Percentiles rank a stretch among this genome's conserved stretches.
Conservation (phyloP, 2,888 invertebrate genomes). For the Fissipunctia ypsillon region DNA sequence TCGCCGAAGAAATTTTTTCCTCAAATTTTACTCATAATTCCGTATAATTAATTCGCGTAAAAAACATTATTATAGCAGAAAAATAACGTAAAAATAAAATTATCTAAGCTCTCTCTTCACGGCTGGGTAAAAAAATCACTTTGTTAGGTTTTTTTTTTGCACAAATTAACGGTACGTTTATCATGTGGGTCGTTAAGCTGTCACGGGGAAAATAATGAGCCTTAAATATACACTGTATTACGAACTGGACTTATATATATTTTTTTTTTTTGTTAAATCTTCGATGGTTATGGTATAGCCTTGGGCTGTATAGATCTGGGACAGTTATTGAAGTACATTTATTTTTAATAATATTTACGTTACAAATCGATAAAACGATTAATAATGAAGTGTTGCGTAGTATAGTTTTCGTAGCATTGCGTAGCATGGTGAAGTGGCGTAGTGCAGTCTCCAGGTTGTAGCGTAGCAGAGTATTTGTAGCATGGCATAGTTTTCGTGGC, state of each 20-base stretch:
- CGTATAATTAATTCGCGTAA: slow-evolving; percentile 39
- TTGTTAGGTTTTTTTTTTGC: slow-evolving; percentile 49
- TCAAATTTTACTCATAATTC: slow-evolving; percentile 30
- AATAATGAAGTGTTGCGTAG: not conserved
- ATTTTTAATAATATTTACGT: not conserved
- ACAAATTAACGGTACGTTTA: slow-evolving; percentile 70
- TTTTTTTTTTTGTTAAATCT: slow-evolving; percentile 46
- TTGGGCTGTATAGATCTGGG: not conserved
- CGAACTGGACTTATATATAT: slow-evolving; percentile 35
- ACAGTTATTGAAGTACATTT: not conserved
- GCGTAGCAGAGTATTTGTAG: not conserved
- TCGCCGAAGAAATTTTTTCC: not conserved
- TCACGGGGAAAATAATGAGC: slow-evolving; percentile 65
- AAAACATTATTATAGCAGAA: slow-evolving; percentile 34
- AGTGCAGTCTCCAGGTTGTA: not conserved
- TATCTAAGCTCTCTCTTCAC: slow-evolving; percentile 38
- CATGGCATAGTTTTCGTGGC: no score
- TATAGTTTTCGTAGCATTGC: not conserved
- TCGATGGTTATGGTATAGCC: slow-evolving; percentile 11
- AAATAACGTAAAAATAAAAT: slow-evolving; percentile 51
- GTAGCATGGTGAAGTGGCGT: not conserved
- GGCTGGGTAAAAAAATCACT: slow-evolving; percentile 53
- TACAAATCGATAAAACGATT: no score
- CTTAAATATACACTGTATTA: slow-evolving; percentile 56
- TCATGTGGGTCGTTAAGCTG: slow-evolving; percentile 71